Evolutionary conservation across 2,797 vertebrate genomes (phyloP).

Genomic region (Triplophysa bombifrons): DNA sequence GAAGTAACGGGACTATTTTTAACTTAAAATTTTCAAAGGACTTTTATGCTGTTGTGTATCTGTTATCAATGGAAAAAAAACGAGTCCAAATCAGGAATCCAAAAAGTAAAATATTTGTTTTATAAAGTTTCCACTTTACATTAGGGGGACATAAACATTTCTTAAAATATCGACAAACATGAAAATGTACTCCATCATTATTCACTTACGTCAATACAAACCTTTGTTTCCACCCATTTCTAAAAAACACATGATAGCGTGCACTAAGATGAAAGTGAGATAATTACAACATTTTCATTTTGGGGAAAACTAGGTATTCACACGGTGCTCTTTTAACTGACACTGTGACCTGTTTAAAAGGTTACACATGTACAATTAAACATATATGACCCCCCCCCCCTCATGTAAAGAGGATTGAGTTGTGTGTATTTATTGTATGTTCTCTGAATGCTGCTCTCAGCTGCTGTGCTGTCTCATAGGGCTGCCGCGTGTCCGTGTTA

Average conservation of each 20-base stretch:
- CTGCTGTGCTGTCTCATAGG: conserved; percentile 54
- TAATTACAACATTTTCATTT: conserved; percentile 6
- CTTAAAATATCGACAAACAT: too few species aligned
- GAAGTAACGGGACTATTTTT: neutral
- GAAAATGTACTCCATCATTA: neutral
- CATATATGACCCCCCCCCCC: conserved; percentile 27
- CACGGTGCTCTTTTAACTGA: conserved; percentile 43
- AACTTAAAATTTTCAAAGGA: neutral
- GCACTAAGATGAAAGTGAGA: neutral
- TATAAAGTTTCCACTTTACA: conserved; percentile 45
- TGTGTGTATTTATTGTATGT: conserved; percentile 43
- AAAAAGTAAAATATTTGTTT: conserved; percentile 5
- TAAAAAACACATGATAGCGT: neutral
- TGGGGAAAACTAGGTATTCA: conserved; percentile 25
- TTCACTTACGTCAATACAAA: neutral
- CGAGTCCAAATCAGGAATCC: neutral
- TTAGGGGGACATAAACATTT: conserved; percentile 11
- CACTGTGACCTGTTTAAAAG: conserved; percentile 51
- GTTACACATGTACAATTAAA: conserved; percentile 39
- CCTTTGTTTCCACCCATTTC: neutral
- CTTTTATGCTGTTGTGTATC: conserved; percentile 1
- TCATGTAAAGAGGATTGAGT: conserved; percentile 50
- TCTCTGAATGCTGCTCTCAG: conserved; percentile 53
- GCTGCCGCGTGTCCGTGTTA: conserved; percentile 68
- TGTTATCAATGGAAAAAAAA: neutral